Percentiles rank a stretch among this genome's conserved stretches.
Evolutionary conservation across 2,888 invertebrate genomes (phyloP).

Genomic region (Spodoptera exigua): DNA sequence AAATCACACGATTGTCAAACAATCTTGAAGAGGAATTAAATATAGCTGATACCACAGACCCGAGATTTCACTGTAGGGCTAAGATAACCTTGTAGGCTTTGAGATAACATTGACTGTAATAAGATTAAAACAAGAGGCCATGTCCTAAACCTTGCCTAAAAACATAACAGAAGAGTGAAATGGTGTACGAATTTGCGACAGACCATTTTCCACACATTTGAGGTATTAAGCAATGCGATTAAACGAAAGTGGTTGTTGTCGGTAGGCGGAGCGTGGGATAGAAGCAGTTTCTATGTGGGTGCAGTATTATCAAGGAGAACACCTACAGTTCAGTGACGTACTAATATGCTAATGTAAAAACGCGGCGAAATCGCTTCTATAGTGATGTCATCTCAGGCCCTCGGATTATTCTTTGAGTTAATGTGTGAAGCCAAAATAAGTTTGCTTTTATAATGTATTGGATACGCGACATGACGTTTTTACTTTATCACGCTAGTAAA

Average conservation of each 20-base stretch:
- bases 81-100: conserved; percentile 63
- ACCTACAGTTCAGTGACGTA: conserved; percentile 66
- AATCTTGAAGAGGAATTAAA: conserved; percentile 13
- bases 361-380: conserved; percentile 56
- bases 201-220: conserved; percentile 68
- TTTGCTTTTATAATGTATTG: not conserved
- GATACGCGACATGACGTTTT: too few relatives aligned
- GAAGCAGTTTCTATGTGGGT: conserved; percentile 73
- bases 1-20: conserved; percentile 15
- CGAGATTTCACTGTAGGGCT: conserved; percentile 48
- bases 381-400: conserved; percentile 76
- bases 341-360: conserved; percentile 60
- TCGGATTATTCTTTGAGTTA: conserved; percentile 53
- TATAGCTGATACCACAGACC: conserved; percentile 17
- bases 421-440: conserved; percentile 2
- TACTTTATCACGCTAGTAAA: too few relatives aligned
- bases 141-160: conserved; percentile 28
- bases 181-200: conserved; percentile 44
- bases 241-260: conserved; percentile 79
- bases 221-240: conserved; percentile 77
- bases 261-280: conserved; percentile 84
- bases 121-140: conserved; percentile 24
- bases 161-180: conserved; percentile 35
- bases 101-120: conserved; percentile 55
- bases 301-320: conserved; percentile 77